Conservation (phyloP, 2,888 invertebrate genomes). For the Drosophila cracens region DNA sequence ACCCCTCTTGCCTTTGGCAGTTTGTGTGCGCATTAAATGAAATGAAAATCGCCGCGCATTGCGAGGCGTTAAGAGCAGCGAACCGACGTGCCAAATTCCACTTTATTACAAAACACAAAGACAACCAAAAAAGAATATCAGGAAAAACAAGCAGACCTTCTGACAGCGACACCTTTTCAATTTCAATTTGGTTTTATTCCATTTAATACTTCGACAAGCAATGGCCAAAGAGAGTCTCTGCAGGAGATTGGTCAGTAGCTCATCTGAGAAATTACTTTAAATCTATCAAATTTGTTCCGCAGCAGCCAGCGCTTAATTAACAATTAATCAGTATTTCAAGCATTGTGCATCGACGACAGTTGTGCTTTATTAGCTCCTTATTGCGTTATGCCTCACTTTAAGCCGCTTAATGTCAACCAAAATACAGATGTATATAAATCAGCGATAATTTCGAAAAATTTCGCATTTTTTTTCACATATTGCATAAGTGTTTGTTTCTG, state of each 20-base stretch:
- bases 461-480: slow-evolving; percentile 19
- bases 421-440: slow-evolving; percentile 8
- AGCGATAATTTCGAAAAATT: slow-evolving; percentile 7
- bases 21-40: slow-evolving; percentile 72
- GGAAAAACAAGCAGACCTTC: slow-evolving; percentile 33
- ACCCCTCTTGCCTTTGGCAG: slow-evolving; percentile 28
- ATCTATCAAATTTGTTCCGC: slow-evolving; percentile 53
- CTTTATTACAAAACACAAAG: slow-evolving; percentile 62
- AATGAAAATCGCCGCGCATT: slow-evolving; percentile 70
- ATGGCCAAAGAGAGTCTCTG: slow-evolving; percentile 18
- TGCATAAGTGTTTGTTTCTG: slow-evolving; percentile 9
- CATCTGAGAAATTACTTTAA: slow-evolving; percentile 62
- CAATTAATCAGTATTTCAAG: slow-evolving; percentile 25
- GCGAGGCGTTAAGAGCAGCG: slow-evolving; percentile 69
- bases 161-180: slow-evolving; percentile 76
- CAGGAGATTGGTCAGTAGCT: slow-evolving; percentile 24
- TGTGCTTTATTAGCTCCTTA: slow-evolving; percentile 57
- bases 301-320: slow-evolving; percentile 58
- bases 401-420: slow-evolving; percentile 40
- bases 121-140: slow-evolving; percentile 26
- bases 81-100: slow-evolving; percentile 76
- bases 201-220: slow-evolving; percentile 64
- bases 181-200: slow-evolving; percentile 76
- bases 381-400: slow-evolving; percentile 23
- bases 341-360: slow-evolving; percentile 4